Base-by-base conservation (phyloP, 53 echinoderm and acorn worm genomes). In the Echinarachnius parma region DNA sequence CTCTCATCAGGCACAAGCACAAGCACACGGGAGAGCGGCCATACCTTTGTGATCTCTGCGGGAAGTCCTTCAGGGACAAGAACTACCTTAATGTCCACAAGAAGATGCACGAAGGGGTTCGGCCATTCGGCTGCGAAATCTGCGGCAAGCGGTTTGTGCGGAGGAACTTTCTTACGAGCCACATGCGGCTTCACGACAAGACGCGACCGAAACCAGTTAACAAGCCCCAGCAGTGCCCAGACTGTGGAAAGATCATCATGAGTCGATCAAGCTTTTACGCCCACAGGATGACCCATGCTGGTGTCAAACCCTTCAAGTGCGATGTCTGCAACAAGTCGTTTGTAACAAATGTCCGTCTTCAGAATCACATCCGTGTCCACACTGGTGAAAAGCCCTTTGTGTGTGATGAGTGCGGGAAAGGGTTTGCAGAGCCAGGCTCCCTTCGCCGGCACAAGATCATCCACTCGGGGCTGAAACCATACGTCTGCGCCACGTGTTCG, bases 291-390 rank as follows among this genome's bases (percentile, higher is more conserved):
- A 69, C 59, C 14, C 78, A 78, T 35, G 58, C 77, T 9, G 59
- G 60, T 29, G 60, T 27, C 2, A 59, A 46, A 28, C 68, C 68
- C 3, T 68, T 50, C 23, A 7, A 2, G 0, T 68, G 68, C 20
- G 28, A 48, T 10, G 2, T 31, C 16, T 68, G 68, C 33, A 52
- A 52, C 11, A 68, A 68, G 34, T 21, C 32, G 11, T 68, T 68
- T 35, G 44, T 33, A 29, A 77, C 53, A 4, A 60, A 80, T 45
- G 32, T 47, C 19, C 39, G 68, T 19, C 48, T 55, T 3, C 15
- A 72, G 60, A 61, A 62, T 16, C 36, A 50, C 35, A n/a, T 72
- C 14, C 58, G 81, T 18, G 18, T 81, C 23, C 72, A 52, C 26
- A 48, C 53, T 4, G 52, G 52, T 0, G 61, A 48, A 35, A 49